Base-by-base conservation (phyloP, 2,888 invertebrate genomes). In the Drosophila paranaensis region DNA sequence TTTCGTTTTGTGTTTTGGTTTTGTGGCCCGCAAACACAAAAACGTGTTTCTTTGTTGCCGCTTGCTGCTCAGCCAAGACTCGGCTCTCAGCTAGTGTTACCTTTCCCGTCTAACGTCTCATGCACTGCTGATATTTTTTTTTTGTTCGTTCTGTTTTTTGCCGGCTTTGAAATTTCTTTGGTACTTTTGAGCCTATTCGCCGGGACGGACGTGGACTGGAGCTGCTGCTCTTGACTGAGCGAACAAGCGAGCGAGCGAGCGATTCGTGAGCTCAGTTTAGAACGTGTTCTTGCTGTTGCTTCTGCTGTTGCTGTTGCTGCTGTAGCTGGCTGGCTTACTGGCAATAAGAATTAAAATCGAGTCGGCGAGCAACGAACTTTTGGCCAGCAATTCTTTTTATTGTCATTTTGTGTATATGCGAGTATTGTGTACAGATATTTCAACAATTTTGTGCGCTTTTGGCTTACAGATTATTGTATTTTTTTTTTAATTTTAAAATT, bases 301-400 rank as follows among this genome's bases (percentile, higher is more conserved):
- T 54, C 39, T 54, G 20, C 39, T 53, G 9, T 14, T 14, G 37
- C 51, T 53, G n/a, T 63, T 45, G 37, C 51, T 53, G n/a, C 60
- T 45, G 67, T 64, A 65, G 77, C 33, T 69, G 61, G 42, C 53
- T 25, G 33, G 33, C 60, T 63, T 42, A 39, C 64, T 53, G 53
- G 54, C 70, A 77, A 68, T 35, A 69, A 60, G 75, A 73, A 81
- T 57, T 56, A 53, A 68, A 77, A 57, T 77, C 71, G 64, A 80
- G 78, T 57, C 61, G 54, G 61, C 74, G 79, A 79, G 87, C 83
- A 83, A 83, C 84, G 83, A 86, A 86, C 89, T 84, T 82, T 81
- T 73, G 72, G 74, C 74, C 70, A 80, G 78, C 67, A 74, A 71
- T 63, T 77, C 50, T 68, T 56, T 54, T 72, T 71, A 51, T 70